Conservation (phyloP, 1,140 invertebrate genomes). For the Trichonephila inaurata region DNA sequence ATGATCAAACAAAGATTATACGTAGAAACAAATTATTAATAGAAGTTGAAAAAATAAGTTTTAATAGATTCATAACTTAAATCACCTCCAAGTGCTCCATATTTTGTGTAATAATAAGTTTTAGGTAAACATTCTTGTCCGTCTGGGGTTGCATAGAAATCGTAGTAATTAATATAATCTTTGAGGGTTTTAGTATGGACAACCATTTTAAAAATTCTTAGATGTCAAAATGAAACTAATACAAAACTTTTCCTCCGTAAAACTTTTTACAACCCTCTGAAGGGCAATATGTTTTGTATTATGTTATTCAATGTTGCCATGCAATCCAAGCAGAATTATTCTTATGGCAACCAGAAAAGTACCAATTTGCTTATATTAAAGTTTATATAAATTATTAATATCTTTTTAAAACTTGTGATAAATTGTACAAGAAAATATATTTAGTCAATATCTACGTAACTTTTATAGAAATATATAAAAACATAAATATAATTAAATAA, state of each 20-base stretch:
- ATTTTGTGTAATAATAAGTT: constrained; percentile 64
- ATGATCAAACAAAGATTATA: too few relatives aligned
- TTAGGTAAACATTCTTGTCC: constrained; percentile 59
- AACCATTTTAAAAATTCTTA: background rate
- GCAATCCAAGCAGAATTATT: too few relatives aligned
- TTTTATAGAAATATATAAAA: too few relatives aligned
- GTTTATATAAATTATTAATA: too few relatives aligned
- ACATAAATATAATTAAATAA: too few relatives aligned
- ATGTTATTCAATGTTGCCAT: background rate
- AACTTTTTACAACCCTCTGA: background rate
- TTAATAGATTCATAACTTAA: background rate
- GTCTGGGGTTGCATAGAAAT: constrained; percentile 55
- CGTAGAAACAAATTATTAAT: too few relatives aligned
- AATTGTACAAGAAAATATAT: too few relatives aligned
- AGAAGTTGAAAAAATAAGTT: too few relatives aligned
- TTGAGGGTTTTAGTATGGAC: background rate
- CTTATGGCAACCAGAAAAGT: too few relatives aligned
- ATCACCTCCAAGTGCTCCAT: constrained; percentile 45
- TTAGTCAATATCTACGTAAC: too few relatives aligned
- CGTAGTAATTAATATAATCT: background rate
- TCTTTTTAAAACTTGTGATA: too few relatives aligned
- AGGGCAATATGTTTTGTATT: background rate
- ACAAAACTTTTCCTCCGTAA: background rate
- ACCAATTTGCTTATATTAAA: too few relatives aligned
- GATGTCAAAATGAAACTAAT: background rate